phyloP scores from a whole-genome alignment of 2,797 vertebrate species.

The Ambastaia sidthimunki region DNA sequence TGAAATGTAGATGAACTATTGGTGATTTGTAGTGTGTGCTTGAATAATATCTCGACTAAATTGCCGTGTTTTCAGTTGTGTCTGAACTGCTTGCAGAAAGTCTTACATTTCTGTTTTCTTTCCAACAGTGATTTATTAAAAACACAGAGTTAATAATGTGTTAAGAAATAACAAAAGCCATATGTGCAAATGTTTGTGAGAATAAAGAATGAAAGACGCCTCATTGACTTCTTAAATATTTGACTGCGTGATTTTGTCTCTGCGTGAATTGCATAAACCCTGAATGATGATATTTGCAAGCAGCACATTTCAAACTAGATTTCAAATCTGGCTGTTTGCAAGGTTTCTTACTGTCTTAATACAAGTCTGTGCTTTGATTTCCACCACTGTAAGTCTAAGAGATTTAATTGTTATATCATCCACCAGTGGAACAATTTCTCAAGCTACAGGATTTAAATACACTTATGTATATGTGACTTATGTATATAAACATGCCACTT shows the following conservation, averaged over 20 bases:
- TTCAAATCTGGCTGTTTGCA: not conserved
- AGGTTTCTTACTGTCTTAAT: not conserved
- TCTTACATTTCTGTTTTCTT: not conserved
- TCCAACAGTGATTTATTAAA: not conserved
- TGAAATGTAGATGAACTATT: not conserved
- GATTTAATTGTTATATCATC: too few relatives aligned
- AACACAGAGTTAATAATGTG: slow-evolving; percentile 18
- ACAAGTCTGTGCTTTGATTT: too few relatives aligned
- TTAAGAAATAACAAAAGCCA: slow-evolving; percentile 2
- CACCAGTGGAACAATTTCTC: too few relatives aligned
- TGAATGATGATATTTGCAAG: not conserved
- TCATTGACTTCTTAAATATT: slow-evolving; percentile 6
- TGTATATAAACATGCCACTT: not conserved
- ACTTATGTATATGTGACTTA: too few relatives aligned
- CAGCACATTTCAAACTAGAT: not conserved
- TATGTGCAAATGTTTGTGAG: not conserved
- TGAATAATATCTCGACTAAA: not conserved
- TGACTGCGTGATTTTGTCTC: not conserved
- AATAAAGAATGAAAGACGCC: not conserved
- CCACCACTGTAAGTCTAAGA: too few relatives aligned
- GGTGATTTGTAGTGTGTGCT: not conserved
- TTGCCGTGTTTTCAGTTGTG: not conserved
- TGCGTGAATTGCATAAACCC: not conserved
- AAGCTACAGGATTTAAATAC: too few relatives aligned
- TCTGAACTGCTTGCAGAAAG: not conserved